A percentile compares a stretch with the other conserved stretches of the same genome.
phyloP scores from a whole-genome alignment of 2,888 invertebrate genomes.

The Punctoribates punctum region DNA sequence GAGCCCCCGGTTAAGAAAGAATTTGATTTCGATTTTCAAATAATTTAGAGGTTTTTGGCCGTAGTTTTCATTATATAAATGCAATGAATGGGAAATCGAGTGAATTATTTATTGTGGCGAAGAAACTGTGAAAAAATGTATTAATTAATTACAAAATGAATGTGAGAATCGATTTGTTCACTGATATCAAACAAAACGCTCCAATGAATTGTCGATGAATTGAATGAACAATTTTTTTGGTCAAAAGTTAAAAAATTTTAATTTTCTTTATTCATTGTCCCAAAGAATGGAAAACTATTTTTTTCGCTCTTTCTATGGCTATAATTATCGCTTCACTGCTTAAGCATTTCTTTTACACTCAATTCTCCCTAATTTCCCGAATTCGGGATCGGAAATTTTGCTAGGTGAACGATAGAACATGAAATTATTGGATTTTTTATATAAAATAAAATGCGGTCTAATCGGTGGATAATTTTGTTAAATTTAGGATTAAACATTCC shows the following conservation, averaged over 20 bases:
- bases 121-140: neutral
- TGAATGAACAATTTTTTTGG: neutral
- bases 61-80: neutral
- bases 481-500: too few species aligned
- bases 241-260: neutral
- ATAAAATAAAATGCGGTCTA: too few species aligned
- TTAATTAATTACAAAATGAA: neutral
- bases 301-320: neutral
- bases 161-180: slow-evolving; percentile 25
- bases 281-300: neutral
- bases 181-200: neutral
- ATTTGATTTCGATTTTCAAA: neutral
- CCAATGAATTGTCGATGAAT: neutral
- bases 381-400: too few species aligned
- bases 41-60: too few species aligned
- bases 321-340: slow-evolving; percentile 30
- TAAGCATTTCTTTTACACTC: slow-evolving; percentile 16
- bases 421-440: too few species aligned
- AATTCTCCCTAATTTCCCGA: too few species aligned
- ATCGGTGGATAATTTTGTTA: too few species aligned
- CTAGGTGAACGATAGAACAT: too few species aligned
- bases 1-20: neutral
- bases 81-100: neutral
- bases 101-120: neutral
- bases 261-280: neutral